These are phyloP conservation scores for Rhinopomastus cyanomelas DNA, from an alignment of 2,113 vertebrate genomes.

Conservation along the genomic window DNA sequence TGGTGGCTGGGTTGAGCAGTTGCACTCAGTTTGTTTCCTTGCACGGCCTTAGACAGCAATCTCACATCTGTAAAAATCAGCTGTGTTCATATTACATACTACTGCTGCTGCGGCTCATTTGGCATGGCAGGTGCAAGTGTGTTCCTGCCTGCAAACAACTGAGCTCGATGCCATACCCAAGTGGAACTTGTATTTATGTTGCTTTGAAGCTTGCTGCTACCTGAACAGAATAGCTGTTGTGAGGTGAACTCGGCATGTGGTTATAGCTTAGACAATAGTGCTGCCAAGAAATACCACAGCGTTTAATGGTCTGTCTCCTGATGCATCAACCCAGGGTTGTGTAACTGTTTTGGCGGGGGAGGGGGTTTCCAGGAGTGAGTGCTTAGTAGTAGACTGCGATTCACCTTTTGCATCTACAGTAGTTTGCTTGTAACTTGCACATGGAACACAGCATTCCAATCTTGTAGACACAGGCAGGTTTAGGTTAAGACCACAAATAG, in stretches of 20 bases:
- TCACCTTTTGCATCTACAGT: background rate
- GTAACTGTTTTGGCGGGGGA: background rate
- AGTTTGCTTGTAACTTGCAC: background rate
- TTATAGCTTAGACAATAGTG: background rate
- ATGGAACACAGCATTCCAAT: background rate
- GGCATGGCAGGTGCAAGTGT: background rate
- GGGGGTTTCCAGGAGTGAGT: background rate
- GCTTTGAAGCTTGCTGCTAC: background rate
- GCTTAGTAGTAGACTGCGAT: background rate
- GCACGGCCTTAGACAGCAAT: background rate
- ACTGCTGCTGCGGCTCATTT: background rate
- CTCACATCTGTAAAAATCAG: background rate
- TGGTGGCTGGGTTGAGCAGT: background rate
- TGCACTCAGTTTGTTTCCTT: background rate
- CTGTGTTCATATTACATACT: background rate
- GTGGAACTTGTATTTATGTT: background rate
- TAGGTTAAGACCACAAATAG: background rate
- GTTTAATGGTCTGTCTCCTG: background rate
- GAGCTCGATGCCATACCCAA: fast-evolving
- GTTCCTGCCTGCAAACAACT: background rate
- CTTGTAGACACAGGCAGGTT: background rate
- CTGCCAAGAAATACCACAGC: background rate
- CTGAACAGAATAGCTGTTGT: background rate
- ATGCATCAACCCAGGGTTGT: background rate
- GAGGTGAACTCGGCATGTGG: fast-evolving